Evolutionary conservation across 2,888 invertebrate species (phyloP).

Genomic region (Drosophila testacea): DNA sequence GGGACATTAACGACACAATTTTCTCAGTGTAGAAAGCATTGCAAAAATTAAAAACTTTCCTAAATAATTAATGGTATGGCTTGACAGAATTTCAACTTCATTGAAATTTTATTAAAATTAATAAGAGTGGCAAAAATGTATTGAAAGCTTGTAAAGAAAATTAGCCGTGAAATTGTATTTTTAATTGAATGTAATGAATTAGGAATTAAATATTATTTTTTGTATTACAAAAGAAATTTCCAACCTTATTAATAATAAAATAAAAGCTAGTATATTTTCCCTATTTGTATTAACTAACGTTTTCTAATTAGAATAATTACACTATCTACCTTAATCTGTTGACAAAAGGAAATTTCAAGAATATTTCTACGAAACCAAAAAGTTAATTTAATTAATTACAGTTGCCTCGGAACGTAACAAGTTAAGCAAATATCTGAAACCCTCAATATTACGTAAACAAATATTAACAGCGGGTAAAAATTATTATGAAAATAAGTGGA

Average conservation of each 20-base stretch:
- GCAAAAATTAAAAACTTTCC: background rate
- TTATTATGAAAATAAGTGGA: constrained; percentile 33
- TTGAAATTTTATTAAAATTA: background rate
- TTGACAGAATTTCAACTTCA: background rate
- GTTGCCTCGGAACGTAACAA: constrained; percentile 27
- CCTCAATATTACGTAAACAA: constrained; percentile 66
- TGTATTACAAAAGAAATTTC: too few relatives aligned
- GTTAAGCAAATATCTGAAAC: constrained; percentile 29
- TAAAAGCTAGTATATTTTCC: too few relatives aligned
- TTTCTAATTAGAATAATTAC: background rate
- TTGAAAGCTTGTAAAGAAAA: too few relatives aligned
- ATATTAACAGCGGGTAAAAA: constrained; percentile 43
- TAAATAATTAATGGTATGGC: constrained; percentile 3
- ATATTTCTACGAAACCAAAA: background rate
- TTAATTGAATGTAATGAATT: too few relatives aligned
- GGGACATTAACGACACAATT: background rate
- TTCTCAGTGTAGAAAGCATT: background rate
- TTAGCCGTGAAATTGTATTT: too few relatives aligned
- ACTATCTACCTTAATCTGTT: too few relatives aligned
- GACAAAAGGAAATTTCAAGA: too few relatives aligned
- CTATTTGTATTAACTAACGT: too few relatives aligned
- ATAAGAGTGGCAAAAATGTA: too few relatives aligned
- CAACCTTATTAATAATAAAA: too few relatives aligned
- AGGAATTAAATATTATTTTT: too few relatives aligned
- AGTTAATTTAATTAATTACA: constrained; percentile 68